Evolutionary conservation across 2,888 invertebrate genomes (phyloP).

Genomic region (Leptura quadrifasciata): DNA sequence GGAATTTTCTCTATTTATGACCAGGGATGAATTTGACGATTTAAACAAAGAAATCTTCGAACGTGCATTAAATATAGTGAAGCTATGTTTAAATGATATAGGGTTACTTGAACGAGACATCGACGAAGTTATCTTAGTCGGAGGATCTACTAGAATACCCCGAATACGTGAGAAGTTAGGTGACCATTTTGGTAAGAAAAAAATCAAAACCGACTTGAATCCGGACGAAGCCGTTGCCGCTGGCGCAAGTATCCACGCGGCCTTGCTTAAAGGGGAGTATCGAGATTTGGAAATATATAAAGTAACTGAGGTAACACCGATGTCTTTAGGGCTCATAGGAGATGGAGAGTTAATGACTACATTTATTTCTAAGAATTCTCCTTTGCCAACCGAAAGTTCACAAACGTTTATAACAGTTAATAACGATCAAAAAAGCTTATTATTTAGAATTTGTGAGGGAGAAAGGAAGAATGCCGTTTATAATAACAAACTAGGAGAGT

Average conservation of each 20-base stretch:
- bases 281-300: slow-evolving; percentile 48
- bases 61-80: slow-evolving; percentile 54
- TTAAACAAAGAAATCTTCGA: slow-evolving; percentile 51
- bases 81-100: slow-evolving; percentile 53
- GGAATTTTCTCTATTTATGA: slow-evolving; percentile 42
- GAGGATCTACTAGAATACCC: slow-evolving; percentile 63
- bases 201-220: slow-evolving; percentile 57
- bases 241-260: slow-evolving; percentile 63
- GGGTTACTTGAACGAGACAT: slow-evolving; percentile 54
- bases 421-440: slow-evolving; percentile 50
- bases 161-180: slow-evolving; percentile 57
- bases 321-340: slow-evolving; percentile 58
- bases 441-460: slow-evolving; percentile 54
- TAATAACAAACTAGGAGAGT: slow-evolving; percentile 49
- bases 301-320: slow-evolving; percentile 59
- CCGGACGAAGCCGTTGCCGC: slow-evolving; percentile 63
- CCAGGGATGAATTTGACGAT: slow-evolving; percentile 58
- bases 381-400: slow-evolving; percentile 47
- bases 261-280: slow-evolving; percentile 46
- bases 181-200: slow-evolving; percentile 54
- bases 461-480: slow-evolving; percentile 48
- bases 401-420: slow-evolving; percentile 38
- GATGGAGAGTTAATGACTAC: slow-evolving; percentile 53
- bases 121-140: slow-evolving; percentile 61
- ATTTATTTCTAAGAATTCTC: slow-evolving; percentile 57